Base-by-base conservation (phyloP, 2,797 vertebrate genomes). In the Emys orbicularis region DNA sequence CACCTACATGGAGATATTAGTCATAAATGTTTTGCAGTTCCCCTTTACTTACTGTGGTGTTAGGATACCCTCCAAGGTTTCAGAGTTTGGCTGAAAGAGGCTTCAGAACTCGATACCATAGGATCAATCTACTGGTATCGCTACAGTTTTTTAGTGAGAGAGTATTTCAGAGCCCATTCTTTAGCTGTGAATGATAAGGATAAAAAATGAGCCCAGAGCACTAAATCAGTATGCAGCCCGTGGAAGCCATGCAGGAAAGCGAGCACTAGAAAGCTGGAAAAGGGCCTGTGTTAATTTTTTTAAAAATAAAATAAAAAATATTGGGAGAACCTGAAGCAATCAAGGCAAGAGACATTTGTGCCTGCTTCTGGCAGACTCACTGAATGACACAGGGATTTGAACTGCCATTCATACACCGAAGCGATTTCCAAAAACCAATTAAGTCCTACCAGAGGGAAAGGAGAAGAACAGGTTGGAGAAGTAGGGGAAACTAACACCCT, bases 251-350 rank as follows among this genome's bases (percentile, higher is more conserved):
- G 86, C 85, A 77, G 56, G 81, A 84, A 89, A 90, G 21, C 0
- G 12, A 86, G 27, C 34, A 18, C 31, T 81, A 56, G 53, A 90
- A 91, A 91, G 19, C 37, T 86, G 79, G 27, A 77, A 54, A 95
- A 92, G 80, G 13, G 53, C 1, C 11, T 79, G 5, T 34, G 77
- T 47, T 50, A 50, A 54, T 12, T 50, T 68, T 29, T 12, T 83
- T 72, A 81, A 8, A 54, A 84, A 76, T 54, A 79, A 57, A 4
- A 0, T 16, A 80, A 65, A 31, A 89, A 27, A 44, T 56, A 80
- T 53, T 10, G 41, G 29, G 88, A 95, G 79, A 92, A 76, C 3
- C 2, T 31, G 25, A 23, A 11, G 47, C 53, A 89, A 9, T 57
- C 54, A 65, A 61, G 86, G 76, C 65, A 83, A 49, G 27, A 91